A percentile compares a stretch with the other conserved stretches of the same genome.
phyloP scores from a whole-genome alignment of 2,113 vertebrate species.

The Promerops cafer region DNA sequence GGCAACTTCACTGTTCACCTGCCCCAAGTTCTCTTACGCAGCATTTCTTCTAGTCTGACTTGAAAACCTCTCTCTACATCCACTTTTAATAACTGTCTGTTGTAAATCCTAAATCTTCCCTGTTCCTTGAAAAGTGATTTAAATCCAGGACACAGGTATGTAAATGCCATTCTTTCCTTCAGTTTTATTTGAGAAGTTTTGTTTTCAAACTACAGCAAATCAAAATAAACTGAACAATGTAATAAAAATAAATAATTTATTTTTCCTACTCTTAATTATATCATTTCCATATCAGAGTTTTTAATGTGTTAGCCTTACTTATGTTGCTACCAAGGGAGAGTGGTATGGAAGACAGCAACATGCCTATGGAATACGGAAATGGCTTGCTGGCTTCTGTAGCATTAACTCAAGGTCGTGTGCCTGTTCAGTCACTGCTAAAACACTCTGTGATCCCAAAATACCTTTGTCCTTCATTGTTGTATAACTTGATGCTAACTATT shows the following conservation, averaged over 20 bases:
- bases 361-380: neutral
- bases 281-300: neutral
- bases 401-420: rapidly evolving
- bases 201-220: neutral
- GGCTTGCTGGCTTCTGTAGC: neutral
- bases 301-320: neutral
- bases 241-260: neutral
- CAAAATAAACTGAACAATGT: neutral
- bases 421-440: neutral
- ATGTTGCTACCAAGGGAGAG: rapidly evolving
- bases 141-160: neutral
- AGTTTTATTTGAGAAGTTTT: neutral
- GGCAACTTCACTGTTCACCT: neutral
- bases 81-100: neutral
- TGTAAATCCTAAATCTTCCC: neutral
- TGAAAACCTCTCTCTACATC: neutral
- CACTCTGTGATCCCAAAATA: neutral
- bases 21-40: rapidly evolving
- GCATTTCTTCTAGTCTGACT: neutral
- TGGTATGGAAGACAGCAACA: neutral
- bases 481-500: neutral
- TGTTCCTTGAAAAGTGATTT: neutral
- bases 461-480: neutral
- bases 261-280: neutral
- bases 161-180: neutral